phyloP scores from a whole-genome alignment of 2,888 invertebrate genomes.

The Euplagia quadripunctaria region DNA sequence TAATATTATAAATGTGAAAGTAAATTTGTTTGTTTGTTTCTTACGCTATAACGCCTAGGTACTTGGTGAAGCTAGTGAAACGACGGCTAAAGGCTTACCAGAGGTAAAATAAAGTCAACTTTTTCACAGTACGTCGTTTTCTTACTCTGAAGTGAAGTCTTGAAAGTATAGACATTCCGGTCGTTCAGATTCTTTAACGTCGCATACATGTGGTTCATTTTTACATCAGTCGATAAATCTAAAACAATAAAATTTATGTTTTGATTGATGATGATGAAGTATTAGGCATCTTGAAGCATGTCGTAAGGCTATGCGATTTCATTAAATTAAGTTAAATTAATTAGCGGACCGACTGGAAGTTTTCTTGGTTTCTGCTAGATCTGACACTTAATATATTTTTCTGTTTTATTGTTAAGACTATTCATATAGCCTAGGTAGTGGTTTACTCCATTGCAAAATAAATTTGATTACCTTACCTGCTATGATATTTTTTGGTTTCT shows the following conservation, averaged over 20 bases:
- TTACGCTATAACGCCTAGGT: too few relatives aligned
- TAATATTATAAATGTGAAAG: not conserved
- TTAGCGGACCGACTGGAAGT: too few relatives aligned
- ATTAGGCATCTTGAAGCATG: too few relatives aligned
- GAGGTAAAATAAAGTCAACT: conserved; percentile 42
- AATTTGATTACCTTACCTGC: conserved; percentile 51
- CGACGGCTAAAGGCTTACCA: conserved; percentile 32
- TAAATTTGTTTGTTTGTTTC: not conserved
- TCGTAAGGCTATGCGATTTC: too few relatives aligned
- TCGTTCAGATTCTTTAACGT: conserved; percentile 26
- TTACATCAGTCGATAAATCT: conserved; percentile 57
- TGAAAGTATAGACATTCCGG: conserved; percentile 21
- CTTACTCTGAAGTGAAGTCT: conserved; percentile 7
- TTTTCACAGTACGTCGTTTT: conserved; percentile 31
- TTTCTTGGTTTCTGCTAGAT: too few relatives aligned
- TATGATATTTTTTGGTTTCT: conserved; percentile 41
- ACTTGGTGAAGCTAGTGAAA: not conserved
- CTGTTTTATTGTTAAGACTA: too few relatives aligned
- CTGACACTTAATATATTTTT: too few relatives aligned
- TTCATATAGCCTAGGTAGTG: too few relatives aligned
- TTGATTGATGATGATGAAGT: not conserved
- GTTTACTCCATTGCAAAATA: too few relatives aligned
- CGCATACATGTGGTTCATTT: conserved; percentile 49
- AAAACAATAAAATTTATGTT: conserved; percentile 16
- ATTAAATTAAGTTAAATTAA: too few relatives aligned